Evolutionary conservation across 1,140 invertebrate genomes (phyloP), one percentile per base, ranked within the genome.

Genomic region (Tetramorium alpestre): DNA sequence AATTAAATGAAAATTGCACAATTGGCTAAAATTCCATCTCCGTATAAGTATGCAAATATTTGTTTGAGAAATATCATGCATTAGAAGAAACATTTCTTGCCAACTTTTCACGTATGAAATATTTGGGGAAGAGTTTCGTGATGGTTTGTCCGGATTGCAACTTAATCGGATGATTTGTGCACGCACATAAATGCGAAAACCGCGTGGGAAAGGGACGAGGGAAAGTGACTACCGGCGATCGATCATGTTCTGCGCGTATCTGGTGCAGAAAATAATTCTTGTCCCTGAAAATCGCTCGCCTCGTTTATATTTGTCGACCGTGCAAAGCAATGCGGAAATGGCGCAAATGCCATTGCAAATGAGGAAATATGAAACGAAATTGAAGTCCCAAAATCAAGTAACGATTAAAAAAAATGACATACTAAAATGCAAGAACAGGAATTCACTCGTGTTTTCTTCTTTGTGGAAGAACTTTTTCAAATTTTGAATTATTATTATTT

Each of bases 211-310:
- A 81, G 54, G 64, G 64, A 44, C 13, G 13, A 49, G 47, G 44
- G 1, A 5, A 22, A 18, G 18, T 54, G 51, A 28, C 64, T 51
- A 4, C n/a, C 3, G 41, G 60, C 90, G 73, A 92, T 91, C 88
- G 89, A 90, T 90, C 62, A 58, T 11, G 33, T 33, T 76, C 58
- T 33, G 33, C 33, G 70, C 70, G 70, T 90, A 92, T 92, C 87
- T 91, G 86, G 90, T 89, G 91, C 92, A 86, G 90, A 92, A 92
- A 90, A 89, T 92, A 91, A 92, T 92, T 87, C 38, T 84, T 64
- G 49, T 58, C 90, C 91, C 51, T 92, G 87, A 89, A 91, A 76
- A 47, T 67, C 56, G 60, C 60, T 62, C 69, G 76, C 54, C 47
- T 22, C 58, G 10, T 56, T 62, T 25, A 51, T n/a, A n/a, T 33